Evolutionary conservation across 2,888 invertebrate species (phyloP).

Genomic region (Dyspetes luteomarginatus): DNA sequence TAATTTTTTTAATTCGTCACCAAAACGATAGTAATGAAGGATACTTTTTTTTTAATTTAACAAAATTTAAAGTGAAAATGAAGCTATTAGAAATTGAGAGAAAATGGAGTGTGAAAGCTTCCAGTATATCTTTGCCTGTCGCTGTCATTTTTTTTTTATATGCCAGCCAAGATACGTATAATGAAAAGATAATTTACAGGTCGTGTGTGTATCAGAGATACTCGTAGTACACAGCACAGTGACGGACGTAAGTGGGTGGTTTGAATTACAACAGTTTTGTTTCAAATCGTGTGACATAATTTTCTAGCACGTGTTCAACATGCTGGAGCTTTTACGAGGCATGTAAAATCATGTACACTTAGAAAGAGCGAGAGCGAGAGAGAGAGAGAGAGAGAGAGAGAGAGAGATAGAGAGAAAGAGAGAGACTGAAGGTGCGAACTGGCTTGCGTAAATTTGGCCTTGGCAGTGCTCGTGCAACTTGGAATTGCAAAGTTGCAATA

Average conservation of each 20-base stretch:
- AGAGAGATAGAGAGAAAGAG: background rate
- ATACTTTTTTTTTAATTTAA: too few species aligned
- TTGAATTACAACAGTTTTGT: slow-evolving; percentile 55
- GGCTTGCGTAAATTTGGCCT: slow-evolving; percentile 55
- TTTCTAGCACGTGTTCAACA: slow-evolving; percentile 30
- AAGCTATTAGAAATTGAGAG: background rate
- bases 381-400: slow-evolving; percentile 11
- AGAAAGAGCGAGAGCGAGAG: slow-evolving; percentile 4
- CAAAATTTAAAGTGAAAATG: too few species aligned
- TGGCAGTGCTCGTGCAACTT: slow-evolving; percentile 46
- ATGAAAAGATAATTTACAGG: slow-evolving; percentile 47
- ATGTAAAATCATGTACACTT: background rate
- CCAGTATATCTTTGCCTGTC: slow-evolving; percentile 2
- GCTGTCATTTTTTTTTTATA: slow-evolving; percentile 17
- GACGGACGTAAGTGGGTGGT: slow-evolving; percentile 48
- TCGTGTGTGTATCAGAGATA: slow-evolving; percentile 30
- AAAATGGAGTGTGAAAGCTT: slow-evolving; percentile 8
- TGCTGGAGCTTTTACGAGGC: slow-evolving; percentile 9
- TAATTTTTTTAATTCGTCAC: too few species aligned
- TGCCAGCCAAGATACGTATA: slow-evolving; percentile 3
- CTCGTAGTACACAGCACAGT: slow-evolving; percentile 3
- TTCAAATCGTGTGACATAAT: slow-evolving; percentile 31
- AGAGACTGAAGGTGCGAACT: slow-evolving; percentile 19
- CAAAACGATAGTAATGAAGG: too few species aligned
- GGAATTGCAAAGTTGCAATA: slow-evolving; percentile 34